Percentiles rank a stretch among this genome's conserved stretches.
These are phyloP conservation scores for Pseudorasbora parva DNA, from an alignment of 2,113 vertebrate genomes.

Conservation along the genomic window DNA sequence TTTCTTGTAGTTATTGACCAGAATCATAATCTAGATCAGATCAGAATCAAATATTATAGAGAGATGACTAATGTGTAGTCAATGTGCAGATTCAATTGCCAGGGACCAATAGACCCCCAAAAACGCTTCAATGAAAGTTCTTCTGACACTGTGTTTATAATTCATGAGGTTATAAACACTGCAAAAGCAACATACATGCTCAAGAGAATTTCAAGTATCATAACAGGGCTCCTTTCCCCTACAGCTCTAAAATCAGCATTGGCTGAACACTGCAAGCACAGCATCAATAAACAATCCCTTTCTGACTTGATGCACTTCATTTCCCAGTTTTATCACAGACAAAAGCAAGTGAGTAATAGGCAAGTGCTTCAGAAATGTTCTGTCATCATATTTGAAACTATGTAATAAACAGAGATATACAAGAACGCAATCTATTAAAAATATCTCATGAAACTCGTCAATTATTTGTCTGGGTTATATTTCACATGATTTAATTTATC, in stretches of 20 bases:
- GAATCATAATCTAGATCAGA: too few species aligned
- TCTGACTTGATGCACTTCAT: not conserved
- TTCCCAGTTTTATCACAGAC: not conserved
- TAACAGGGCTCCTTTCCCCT: not conserved
- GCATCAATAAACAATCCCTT: not conserved
- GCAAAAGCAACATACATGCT: not conserved
- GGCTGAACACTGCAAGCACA: not conserved
- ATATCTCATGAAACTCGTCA: too few species aligned
- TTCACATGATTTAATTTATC: too few species aligned
- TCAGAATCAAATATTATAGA: not conserved
- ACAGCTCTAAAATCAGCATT: not conserved
- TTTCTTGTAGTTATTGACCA: not conserved
- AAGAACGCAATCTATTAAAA: too few species aligned
- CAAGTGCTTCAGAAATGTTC: too few species aligned
- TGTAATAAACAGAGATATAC: too few species aligned
- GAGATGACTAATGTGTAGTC: not conserved
- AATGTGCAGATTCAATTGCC: not conserved
- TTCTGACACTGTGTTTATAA: not conserved
- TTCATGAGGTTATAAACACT: not conserved
- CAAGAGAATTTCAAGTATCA: not conserved
- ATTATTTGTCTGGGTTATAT: too few species aligned
- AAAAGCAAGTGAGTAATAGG: not conserved
- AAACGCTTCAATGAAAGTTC: not conserved
- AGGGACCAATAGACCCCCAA: not conserved
- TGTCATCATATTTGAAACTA: too few species aligned